Conservation (phyloP, 2,113 vertebrate genomes). For the Albula goreensis region DNA sequence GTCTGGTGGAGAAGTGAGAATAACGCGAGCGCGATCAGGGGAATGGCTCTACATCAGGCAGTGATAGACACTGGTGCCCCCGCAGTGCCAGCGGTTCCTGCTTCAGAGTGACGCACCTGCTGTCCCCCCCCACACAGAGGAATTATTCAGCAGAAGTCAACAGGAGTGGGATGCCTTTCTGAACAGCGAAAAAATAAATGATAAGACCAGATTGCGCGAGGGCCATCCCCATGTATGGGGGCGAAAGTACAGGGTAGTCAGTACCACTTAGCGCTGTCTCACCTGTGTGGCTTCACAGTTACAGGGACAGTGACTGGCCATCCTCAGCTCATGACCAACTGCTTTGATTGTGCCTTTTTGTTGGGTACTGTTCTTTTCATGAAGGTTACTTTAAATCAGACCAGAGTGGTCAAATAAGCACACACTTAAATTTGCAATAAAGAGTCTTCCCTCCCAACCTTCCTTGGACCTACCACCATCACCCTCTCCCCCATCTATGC, state of each 20-base stretch:
- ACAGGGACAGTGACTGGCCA: not conserved
- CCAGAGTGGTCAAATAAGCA: no score
- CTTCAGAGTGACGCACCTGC: not conserved
- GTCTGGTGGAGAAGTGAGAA: not conserved
- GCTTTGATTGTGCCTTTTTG: not conserved
- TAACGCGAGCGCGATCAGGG: no score
- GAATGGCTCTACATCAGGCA: no score
- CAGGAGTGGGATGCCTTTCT: no score
- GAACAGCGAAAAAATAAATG: no score
- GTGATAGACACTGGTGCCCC: not conserved
- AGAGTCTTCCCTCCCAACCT: not conserved
- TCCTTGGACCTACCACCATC: not conserved
- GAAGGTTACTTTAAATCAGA: no score
- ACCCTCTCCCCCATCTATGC: not conserved
- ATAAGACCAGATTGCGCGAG: no score
- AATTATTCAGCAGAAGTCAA: not conserved
- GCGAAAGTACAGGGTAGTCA: not conserved
- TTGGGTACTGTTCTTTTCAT: not conserved
- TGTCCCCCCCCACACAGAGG: not conserved
- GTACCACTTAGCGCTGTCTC: no score
- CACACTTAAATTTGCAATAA: not conserved
- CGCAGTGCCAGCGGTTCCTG: not conserved
- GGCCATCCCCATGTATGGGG: not conserved
- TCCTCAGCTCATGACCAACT: not conserved
- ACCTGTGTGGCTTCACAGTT: not conserved